Conservation (phyloP, 2,797 vertebrate species). For the Botia almorhae region DNA sequence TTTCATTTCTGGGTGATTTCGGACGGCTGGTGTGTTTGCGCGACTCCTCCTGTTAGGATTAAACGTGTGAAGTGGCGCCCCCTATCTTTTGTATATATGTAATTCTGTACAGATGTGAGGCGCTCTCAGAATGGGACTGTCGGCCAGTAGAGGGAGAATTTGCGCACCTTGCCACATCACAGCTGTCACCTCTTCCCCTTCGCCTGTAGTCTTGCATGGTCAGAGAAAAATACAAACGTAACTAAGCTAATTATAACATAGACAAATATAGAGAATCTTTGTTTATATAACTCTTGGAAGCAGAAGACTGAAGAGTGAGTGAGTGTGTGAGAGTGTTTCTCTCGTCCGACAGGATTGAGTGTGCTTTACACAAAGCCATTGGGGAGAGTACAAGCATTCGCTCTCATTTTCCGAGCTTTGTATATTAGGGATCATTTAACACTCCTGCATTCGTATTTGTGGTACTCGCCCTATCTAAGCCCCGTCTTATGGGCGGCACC, state of each 20-base stretch:
- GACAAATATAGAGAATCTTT: constrained; percentile 76
- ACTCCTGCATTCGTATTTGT: constrained; percentile 20
- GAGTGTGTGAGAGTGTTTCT: constrained; percentile 17
- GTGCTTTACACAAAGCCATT: constrained; percentile 28
- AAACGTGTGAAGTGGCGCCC: constrained; percentile 63
- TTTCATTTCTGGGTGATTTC: constrained; percentile 58
- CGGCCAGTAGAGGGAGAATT: constrained; percentile 88
- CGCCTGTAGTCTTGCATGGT: constrained; percentile 91
- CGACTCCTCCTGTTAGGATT: constrained; percentile 72
- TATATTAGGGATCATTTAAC: background rate
- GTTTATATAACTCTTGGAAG: constrained; percentile 68
- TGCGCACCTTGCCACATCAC: constrained; percentile 87
- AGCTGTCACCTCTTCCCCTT: constrained; percentile 80
- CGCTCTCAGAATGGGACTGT: constrained; percentile 85
- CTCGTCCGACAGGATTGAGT: constrained; percentile 53
- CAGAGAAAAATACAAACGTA: constrained; percentile 70
- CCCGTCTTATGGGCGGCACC: background rate
- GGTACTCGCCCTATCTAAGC: constrained; percentile 6
- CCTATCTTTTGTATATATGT: constrained; percentile 82
- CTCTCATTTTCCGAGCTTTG: constrained; percentile 4
- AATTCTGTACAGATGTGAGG: constrained; percentile 87
- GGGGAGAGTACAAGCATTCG: constrained; percentile 23
- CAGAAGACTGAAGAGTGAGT: constrained; percentile 40
- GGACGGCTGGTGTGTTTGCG: constrained; percentile 70
- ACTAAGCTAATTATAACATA: constrained; percentile 82